A percentile compares a stretch with the other conserved stretches of the same genome.
phyloP scores from a whole-genome alignment of 2,113 vertebrate species.

The Corythornis cristatus region DNA sequence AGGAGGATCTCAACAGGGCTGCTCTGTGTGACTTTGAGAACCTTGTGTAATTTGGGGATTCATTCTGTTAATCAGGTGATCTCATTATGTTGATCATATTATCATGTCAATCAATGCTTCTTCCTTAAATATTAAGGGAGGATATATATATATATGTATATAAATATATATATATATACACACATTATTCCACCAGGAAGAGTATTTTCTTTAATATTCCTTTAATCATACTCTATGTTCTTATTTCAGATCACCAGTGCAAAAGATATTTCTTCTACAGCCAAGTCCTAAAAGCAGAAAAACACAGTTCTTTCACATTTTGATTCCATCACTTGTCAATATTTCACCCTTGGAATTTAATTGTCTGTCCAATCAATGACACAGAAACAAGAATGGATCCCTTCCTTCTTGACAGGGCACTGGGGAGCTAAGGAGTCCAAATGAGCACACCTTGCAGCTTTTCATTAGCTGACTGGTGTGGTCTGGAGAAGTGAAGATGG shows the following conservation, averaged over 20 bases:
- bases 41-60: neutral
- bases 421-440: neutral
- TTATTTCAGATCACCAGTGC: neutral
- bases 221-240: accelerated
- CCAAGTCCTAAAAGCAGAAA: neutral
- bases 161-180: neutral
- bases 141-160: neutral
- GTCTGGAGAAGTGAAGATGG: neutral
- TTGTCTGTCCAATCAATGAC: neutral
- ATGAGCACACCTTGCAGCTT: neutral
- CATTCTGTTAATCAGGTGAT: too few relatives aligned
- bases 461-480: neutral
- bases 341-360: neutral
- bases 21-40: neutral
- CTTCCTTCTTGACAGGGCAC: neutral
- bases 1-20: neutral
- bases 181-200: neutral
- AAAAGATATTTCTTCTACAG: neutral
- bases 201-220: neutral
- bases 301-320: neutral
- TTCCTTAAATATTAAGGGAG: neutral
- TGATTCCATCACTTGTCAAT: neutral
- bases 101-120: neutral
- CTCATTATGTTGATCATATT: too few relatives aligned
- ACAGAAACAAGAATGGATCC: neutral